A percentile compares a stretch with the other conserved stretches of the same genome.
These are phyloP conservation scores for Emys orbicularis DNA, from an alignment of 2,797 vertebrate species.

Conservation along the genomic window DNA sequence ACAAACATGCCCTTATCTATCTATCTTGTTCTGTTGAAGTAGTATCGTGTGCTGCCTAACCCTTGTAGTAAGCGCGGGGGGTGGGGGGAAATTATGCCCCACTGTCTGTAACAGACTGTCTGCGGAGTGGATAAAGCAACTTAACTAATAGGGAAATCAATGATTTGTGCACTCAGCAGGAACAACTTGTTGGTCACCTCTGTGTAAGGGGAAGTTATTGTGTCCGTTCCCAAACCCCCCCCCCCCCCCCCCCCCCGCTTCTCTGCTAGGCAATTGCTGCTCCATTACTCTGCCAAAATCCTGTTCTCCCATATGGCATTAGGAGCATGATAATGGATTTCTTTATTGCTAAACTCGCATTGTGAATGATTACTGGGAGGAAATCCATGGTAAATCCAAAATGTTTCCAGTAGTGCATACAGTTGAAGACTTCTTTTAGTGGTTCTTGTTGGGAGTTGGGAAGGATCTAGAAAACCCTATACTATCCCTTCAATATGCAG, in stretches of 20 bases:
- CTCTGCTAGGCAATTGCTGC: constrained; percentile 24
- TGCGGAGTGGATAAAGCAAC: background rate
- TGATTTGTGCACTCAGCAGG: background rate
- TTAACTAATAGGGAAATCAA: constrained; percentile 41
- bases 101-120: background rate
- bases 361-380: constrained; percentile 63
- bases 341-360: constrained; percentile 56
- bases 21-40: background rate
- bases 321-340: constrained; percentile 31
- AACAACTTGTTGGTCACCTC: constrained; percentile 49
- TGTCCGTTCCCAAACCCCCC: too few relatives aligned
- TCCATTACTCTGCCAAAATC: constrained; percentile 44
- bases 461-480: constrained; percentile 51
- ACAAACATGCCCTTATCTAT: background rate
- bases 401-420: constrained; percentile 17
- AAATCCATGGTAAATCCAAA: constrained; percentile 57
- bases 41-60: background rate
- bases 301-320: constrained; percentile 39
- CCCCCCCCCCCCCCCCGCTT: background rate
- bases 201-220: background rate
- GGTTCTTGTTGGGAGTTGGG: background rate
- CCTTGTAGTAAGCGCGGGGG: background rate
- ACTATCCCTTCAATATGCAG: background rate
- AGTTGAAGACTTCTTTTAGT: constrained; percentile 29
- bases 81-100: background rate